A percentile compares a stretch with the other conserved stretches of the same genome.
Evolutionary conservation across 2,797 vertebrate species (phyloP).

Genomic region (Ctenochaetus hawaiiensis): DNA sequence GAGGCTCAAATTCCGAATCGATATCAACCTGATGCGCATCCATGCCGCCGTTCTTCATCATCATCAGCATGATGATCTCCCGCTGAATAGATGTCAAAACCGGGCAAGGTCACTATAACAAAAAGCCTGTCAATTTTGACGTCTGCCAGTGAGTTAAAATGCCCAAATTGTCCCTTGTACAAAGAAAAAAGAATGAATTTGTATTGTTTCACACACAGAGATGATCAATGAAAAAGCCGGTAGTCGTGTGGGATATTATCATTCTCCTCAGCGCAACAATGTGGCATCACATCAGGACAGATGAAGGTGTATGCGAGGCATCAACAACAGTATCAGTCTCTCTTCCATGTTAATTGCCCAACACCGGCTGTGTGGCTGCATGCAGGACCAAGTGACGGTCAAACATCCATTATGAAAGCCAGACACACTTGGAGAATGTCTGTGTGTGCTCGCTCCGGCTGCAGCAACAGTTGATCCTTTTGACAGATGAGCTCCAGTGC

Average conservation of each 20-base stretch:
- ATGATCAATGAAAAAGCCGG: slow-evolving; percentile 63
- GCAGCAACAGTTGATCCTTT: slow-evolving; percentile 87
- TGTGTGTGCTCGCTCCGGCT: slow-evolving; percentile 54
- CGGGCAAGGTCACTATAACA: slow-evolving; percentile 80
- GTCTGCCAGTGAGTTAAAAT: slow-evolving; percentile 50
- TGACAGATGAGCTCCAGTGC: slow-evolving; percentile 70
- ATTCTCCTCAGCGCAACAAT: slow-evolving; percentile 79
- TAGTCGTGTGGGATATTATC: slow-evolving; percentile 67
- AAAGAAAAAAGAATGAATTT: slow-evolving; percentile 19
- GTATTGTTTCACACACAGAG: slow-evolving; percentile 60
- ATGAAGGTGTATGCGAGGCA: slow-evolving; percentile 79
- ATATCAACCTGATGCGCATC: slow-evolving; percentile 95
- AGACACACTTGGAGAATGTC: slow-evolving; percentile 64
- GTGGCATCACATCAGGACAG: slow-evolving; percentile 79
- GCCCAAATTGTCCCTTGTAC: slow-evolving; percentile 29
- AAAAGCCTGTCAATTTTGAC: slow-evolving; percentile 52
- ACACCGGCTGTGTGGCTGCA: slow-evolving; percentile 55
- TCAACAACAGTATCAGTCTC: slow-evolving; percentile 74
- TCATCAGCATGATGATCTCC: slow-evolving; percentile 88
- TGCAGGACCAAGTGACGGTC: slow-evolving; percentile 62
- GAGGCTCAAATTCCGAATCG: slow-evolving; percentile 93
- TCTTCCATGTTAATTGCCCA: slow-evolving; percentile 81
- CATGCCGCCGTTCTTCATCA: slow-evolving; percentile 91
- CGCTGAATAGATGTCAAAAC: slow-evolving; percentile 54
- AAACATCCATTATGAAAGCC: slow-evolving; percentile 69